A percentile compares a stretch with the other conserved stretches of the same genome.
Conservation (phyloP, 2,797 vertebrate genomes). For the Pygocentrus nattereri region DNA sequence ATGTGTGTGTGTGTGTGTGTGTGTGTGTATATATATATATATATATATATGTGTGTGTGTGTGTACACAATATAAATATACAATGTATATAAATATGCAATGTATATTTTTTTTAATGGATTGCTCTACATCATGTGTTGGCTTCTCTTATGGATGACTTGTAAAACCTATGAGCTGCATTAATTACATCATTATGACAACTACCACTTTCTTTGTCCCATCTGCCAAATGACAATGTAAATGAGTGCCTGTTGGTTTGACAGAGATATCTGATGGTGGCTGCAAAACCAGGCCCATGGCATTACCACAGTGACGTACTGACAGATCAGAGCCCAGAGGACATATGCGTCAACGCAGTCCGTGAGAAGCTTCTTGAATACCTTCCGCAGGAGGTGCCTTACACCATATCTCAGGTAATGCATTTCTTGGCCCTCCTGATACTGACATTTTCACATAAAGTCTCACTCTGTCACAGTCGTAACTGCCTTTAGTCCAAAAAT, state of each 20-base stretch:
- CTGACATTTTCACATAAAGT: background rate
- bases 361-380: conserved; percentile 90
- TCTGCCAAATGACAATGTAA: background rate
- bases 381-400: conserved; percentile 94
- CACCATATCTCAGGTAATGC: conserved; percentile 83
- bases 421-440: background rate
- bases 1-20: too few relatives aligned
- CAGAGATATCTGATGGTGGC: conserved; percentile 86
- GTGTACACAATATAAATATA: too few relatives aligned
- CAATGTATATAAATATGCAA: too few relatives aligned
- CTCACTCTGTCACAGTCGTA: background rate
- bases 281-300: conserved; percentile 89
- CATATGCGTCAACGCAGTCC: conserved; percentile 86
- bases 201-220: background rate
- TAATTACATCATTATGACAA: background rate
- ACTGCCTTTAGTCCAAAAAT: background rate
- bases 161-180: background rate
- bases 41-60: too few relatives aligned
- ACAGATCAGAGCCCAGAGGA: conserved; percentile 91
- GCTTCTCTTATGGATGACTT: background rate
- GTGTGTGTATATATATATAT: too few relatives aligned
- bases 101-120: background rate
- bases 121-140: background rate
- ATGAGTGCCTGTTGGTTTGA: background rate
- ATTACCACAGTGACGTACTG: conserved; percentile 91